Evolutionary conservation across 2,113 vertebrate genomes (phyloP).

Genomic region (Pteropus alecto): DNA sequence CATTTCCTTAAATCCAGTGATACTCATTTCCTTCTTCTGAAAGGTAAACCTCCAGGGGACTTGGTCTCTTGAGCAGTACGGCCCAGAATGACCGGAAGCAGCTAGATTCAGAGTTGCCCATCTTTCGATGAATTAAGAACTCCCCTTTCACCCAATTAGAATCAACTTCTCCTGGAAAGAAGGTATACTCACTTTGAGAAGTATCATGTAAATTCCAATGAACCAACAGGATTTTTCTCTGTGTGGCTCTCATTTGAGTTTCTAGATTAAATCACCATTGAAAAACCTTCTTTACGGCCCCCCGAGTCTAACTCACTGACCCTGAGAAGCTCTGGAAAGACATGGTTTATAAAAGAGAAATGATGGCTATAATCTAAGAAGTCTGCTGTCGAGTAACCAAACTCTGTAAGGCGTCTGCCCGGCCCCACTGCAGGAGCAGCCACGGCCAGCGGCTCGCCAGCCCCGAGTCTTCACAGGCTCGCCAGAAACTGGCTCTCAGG

Average conservation of each 20-base stretch:
- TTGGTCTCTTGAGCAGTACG: neutral
- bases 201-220: neutral
- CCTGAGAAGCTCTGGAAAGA: neutral
- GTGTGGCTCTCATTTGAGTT: neutral
- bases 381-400: neutral
- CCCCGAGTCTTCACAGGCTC: fast-evolving
- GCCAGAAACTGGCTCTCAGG: neutral
- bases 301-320: neutral
- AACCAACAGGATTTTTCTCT: neutral
- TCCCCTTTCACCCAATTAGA: neutral
- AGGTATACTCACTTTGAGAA: neutral
- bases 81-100: neutral
- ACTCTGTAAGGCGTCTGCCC: neutral
- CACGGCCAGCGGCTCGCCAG: neutral
- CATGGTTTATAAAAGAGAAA: neutral
- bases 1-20: neutral
- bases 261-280: neutral
- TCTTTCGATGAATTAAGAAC: neutral
- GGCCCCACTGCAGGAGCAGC: neutral
- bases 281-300: neutral
- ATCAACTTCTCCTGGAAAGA: neutral
- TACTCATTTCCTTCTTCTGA: neutral
- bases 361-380: neutral
- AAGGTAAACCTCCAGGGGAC: neutral
- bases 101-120: neutral